Percentiles rank a stretch among this genome's conserved stretches.
phyloP scores from a whole-genome alignment of 2,113 vertebrate genomes.

The Morone chrysops region DNA sequence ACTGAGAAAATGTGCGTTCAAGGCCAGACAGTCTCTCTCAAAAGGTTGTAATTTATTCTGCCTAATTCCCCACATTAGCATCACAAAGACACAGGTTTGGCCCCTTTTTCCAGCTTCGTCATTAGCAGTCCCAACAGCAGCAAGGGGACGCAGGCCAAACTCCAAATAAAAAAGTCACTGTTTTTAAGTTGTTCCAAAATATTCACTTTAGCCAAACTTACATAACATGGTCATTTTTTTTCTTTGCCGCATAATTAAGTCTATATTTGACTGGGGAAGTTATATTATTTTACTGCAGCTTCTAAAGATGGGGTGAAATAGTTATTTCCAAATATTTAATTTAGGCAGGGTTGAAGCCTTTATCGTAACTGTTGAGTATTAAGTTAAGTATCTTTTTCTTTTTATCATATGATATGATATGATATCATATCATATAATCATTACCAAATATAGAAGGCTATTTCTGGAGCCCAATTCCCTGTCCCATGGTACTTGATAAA shows the following conservation, averaged over 20 bases:
- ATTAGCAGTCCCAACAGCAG: slow-evolving; percentile 80
- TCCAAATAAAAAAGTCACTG: slow-evolving; percentile 42
- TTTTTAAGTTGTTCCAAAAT: slow-evolving; percentile 37
- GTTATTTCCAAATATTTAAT: neutral
- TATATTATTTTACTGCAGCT: neutral
- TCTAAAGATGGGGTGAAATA: neutral
- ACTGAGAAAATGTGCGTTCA: neutral
- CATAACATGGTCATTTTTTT: neutral
- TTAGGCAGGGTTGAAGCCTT: neutral
- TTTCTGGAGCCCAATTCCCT: neutral
- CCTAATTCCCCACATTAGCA: slow-evolving; percentile 72
- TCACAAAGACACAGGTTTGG: slow-evolving; percentile 72
- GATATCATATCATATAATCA: too few relatives aligned
- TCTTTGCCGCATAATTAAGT: neutral
- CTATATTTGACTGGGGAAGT: neutral
- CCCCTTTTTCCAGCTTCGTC: slow-evolving; percentile 36
- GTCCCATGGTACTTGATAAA: neutral
- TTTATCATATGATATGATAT: neutral
- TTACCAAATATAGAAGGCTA: neutral
- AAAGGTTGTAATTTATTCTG: slow-evolving; percentile 52
- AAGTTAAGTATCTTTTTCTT: neutral
- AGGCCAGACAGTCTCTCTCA: slow-evolving; percentile 12
- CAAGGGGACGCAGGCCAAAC: slow-evolving; percentile 24
- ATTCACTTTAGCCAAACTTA: slow-evolving; percentile 14
- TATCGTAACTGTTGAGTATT: neutral